phyloP scores from a whole-genome alignment of 2,797 vertebrate genomes.

The Crenichthys baileyi region DNA sequence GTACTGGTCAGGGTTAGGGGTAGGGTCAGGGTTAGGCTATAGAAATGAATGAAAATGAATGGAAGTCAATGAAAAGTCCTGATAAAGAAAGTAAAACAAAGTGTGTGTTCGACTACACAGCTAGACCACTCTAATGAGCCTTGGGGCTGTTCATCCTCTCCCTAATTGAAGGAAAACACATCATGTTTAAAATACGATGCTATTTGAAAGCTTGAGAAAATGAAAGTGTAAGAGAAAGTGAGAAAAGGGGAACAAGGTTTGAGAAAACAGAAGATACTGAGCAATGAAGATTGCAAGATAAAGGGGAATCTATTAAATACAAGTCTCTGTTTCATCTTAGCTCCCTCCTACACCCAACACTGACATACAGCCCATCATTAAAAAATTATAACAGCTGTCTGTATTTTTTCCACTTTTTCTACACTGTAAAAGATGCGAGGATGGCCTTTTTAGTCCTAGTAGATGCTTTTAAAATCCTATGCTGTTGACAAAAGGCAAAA shows the following conservation, averaged over 20 bases:
- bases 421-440: neutral
- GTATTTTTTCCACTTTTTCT: neutral
- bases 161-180: slow-evolving; percentile 73
- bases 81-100: too few species aligned
- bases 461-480: slow-evolving; percentile 6
- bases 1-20: too few species aligned
- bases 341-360: slow-evolving; percentile 24
- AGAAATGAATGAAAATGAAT: too few species aligned
- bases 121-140: slow-evolving; percentile 65
- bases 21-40: too few species aligned
- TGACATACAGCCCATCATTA: slow-evolving; percentile 28
- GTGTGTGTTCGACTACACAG: slow-evolving; percentile 17
- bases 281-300: slow-evolving; percentile 37
- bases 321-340: slow-evolving; percentile 40
- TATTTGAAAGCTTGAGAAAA: slow-evolving; percentile 36
- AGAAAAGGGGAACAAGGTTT: slow-evolving; percentile 22
- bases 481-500: neutral
- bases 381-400: slow-evolving; percentile 8
- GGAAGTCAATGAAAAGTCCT: too few species aligned
- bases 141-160: slow-evolving; percentile 52
- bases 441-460: neutral
- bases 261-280: slow-evolving; percentile 22
- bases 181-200: slow-evolving; percentile 48
- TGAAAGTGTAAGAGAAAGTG: slow-evolving; percentile 21
- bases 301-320: slow-evolving; percentile 26